Percentiles rank a stretch among this genome's conserved stretches.
Conservation (phyloP, 2,888 invertebrate genomes). For the Apocheima hispidaria region DNA sequence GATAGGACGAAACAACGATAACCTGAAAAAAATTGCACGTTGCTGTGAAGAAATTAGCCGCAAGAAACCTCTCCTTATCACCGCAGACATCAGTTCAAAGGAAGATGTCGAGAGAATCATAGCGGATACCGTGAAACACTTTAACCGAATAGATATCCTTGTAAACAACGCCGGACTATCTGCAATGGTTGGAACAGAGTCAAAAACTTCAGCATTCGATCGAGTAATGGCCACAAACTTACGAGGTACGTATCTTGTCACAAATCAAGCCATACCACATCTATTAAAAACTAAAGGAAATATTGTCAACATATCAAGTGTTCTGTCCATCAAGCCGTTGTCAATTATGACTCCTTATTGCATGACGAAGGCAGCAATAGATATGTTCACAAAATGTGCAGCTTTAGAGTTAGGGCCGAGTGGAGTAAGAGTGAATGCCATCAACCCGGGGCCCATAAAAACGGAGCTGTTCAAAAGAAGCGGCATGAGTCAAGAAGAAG, state of each 20-base stretch:
- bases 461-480: constrained; percentile 66
- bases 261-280: constrained; percentile 61
- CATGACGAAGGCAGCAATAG: constrained; percentile 74
- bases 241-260: constrained; percentile 66
- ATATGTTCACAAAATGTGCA: constrained; percentile 71
- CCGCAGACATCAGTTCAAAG: constrained; percentile 67
- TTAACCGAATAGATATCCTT: constrained; percentile 65
- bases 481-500: constrained; percentile 60
- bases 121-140: constrained; percentile 59
- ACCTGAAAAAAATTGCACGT: constrained; percentile 59
- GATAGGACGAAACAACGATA: constrained; percentile 67
- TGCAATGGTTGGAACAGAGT: constrained; percentile 50
- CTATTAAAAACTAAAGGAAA: constrained; percentile 66
- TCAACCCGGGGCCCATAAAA: constrained; percentile 71
- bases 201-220: constrained; percentile 62
- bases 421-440: constrained; percentile 71
- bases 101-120: constrained; percentile 63
- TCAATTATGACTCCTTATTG: constrained; percentile 66
- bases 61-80: constrained; percentile 59
- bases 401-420: constrained; percentile 65
- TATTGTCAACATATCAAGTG: constrained; percentile 71
- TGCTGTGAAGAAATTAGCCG: constrained; percentile 61
- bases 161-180: constrained; percentile 73
- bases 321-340: constrained; percentile 60
- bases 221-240: constrained; percentile 67